These are phyloP conservation scores for Chrosomus eos DNA, from an alignment of 2,797 vertebrate species.

Conservation along the genomic window DNA sequence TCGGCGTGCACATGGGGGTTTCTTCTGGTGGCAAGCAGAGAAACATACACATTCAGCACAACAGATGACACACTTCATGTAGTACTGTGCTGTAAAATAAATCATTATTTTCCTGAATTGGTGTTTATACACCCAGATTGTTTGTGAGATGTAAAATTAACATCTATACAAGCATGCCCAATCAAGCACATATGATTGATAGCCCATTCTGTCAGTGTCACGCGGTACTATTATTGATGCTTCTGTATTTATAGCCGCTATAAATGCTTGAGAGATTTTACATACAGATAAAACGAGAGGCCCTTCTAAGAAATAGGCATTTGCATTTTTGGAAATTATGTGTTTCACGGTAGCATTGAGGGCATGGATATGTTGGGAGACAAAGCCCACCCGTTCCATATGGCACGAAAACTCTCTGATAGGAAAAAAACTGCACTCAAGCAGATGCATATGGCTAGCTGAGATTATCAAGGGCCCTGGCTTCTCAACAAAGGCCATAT, in stretches of 20 bases:
- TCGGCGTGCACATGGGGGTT: slow-evolving; percentile 94
- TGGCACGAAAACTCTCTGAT: slow-evolving; percentile 68
- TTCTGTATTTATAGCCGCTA: slow-evolving; percentile 72
- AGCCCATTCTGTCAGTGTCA: slow-evolving; percentile 78
- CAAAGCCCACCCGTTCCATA: slow-evolving; percentile 77
- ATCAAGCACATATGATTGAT: slow-evolving; percentile 85
- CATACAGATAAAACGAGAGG: slow-evolving; percentile 80
- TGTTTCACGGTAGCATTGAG: slow-evolving; percentile 53
- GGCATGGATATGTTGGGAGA: slow-evolving; percentile 72
- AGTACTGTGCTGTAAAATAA: slow-evolving; percentile 55
- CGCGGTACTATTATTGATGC: slow-evolving; percentile 80
- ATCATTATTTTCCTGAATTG: slow-evolving; percentile 63
- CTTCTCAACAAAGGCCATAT: slow-evolving; percentile 79
- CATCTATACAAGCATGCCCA: slow-evolving; percentile 78
- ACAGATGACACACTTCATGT: slow-evolving; percentile 50
- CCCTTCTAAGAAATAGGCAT: slow-evolving; percentile 9
- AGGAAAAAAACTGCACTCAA: slow-evolving; percentile 72
- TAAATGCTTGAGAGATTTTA: slow-evolving; percentile 79
- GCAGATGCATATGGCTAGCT: slow-evolving; percentile 78
- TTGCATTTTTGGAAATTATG: slow-evolving; percentile 31
- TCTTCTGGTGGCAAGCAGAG: slow-evolving; percentile 85
- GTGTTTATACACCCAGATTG: slow-evolving; percentile 61
- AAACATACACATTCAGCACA: slow-evolving; percentile 55
- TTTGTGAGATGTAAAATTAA: slow-evolving; percentile 74
- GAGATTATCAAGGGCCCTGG: slow-evolving; percentile 75